These are phyloP conservation scores for Oasisia sp. DNA, from an alignment of 2,888 invertebrate species.

Conservation along the genomic window DNA sequence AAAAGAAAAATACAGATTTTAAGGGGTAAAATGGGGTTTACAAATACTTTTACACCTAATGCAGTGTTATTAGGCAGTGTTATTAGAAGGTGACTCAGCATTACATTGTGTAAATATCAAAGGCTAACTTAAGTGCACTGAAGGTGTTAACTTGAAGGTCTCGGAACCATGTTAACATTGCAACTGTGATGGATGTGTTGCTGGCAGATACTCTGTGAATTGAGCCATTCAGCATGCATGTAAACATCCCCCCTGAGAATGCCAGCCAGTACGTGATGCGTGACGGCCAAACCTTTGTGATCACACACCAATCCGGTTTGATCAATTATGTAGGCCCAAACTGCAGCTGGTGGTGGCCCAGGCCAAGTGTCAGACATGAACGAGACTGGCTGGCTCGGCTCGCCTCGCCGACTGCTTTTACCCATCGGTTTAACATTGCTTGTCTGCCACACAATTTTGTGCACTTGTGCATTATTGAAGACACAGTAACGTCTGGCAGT, in stretches of 20 bases:
- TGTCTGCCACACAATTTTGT: not conserved
- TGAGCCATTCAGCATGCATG: not conserved
- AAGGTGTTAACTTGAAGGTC: not conserved
- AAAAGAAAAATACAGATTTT: not conserved
- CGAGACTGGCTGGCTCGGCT: not conserved
- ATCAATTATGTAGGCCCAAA: conserved; percentile 10
- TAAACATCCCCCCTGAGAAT: not conserved
- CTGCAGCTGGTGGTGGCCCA: not conserved
- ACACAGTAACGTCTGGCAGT: not conserved
- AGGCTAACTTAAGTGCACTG: not conserved
- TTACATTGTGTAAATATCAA: not conserved
- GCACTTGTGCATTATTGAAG: not conserved
- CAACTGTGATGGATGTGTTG: not conserved
- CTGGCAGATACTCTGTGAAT: not conserved
- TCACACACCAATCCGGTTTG: not conserved
- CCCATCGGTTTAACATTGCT: not conserved
- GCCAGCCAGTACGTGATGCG: not conserved
- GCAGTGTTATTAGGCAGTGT: not conserved
- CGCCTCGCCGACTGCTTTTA: not conserved
- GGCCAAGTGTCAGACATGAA: not conserved
- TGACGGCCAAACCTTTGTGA: not conserved
- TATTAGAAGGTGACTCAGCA: not conserved
- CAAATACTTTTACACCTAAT: too few species aligned
- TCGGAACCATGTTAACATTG: not conserved
- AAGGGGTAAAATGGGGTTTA: too few species aligned